A percentile compares a stretch with the other conserved stretches of the same genome.
Conservation (phyloP, 2,113 vertebrate genomes). For the Orthochromis indermauri region DNA sequence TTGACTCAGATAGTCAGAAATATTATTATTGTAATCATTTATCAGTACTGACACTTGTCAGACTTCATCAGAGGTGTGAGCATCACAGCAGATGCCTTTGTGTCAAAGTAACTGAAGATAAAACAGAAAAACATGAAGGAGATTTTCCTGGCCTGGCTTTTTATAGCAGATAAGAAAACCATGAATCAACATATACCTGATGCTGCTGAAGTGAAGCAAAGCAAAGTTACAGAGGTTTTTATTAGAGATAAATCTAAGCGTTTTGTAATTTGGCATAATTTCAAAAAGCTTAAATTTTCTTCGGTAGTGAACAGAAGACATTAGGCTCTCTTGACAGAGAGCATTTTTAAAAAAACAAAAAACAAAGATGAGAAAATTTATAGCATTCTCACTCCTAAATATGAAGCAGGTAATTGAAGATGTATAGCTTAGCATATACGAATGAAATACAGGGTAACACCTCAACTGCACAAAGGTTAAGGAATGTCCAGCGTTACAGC, state of each 20-base stretch:
- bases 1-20: neutral
- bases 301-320: neutral
- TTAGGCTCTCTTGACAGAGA: accelerated
- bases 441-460: neutral
- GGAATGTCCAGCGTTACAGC: neutral
- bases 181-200: neutral
- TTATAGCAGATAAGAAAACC: neutral
- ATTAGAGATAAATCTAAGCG: neutral
- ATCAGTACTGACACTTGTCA: neutral
- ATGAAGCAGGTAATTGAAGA: accelerated
- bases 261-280: neutral
- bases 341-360: neutral
- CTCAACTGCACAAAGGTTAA: neutral
- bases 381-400: neutral
- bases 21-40: neutral
- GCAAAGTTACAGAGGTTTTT: neutral
- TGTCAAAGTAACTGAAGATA: neutral
- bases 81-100: neutral
- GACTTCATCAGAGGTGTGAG: neutral
- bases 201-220: neutral
- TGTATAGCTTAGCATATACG: accelerated
- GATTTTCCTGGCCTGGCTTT: accelerated
- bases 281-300: neutral
- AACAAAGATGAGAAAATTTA: neutral
- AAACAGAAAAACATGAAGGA: neutral